A percentile compares a stretch with the other conserved stretches of the same genome.
These are phyloP conservation scores for Semnopithecus entellus DNA, from an alignment of 2,113 vertebrate species.

Conservation along the genomic window DNA sequence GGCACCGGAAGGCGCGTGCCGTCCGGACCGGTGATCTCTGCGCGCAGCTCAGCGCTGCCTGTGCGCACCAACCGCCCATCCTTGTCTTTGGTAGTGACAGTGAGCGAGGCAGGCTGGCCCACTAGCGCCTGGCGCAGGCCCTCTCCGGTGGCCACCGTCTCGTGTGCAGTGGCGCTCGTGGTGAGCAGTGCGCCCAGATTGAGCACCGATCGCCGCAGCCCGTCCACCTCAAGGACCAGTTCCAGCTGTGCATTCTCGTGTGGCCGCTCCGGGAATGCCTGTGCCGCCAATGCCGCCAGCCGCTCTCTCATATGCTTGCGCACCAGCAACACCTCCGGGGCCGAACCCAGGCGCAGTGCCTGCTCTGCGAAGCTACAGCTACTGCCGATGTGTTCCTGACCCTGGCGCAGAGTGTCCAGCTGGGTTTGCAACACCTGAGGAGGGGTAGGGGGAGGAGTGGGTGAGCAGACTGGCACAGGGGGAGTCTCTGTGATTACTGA, in stretches of 20 bases:
- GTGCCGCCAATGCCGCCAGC: constrained; percentile 89
- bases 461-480: neutral
- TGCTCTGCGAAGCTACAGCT: constrained; percentile 96
- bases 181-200: constrained; percentile 95
- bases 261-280: constrained; percentile 91
- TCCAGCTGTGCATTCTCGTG: constrained; percentile 95
- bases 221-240: constrained; percentile 93
- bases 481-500: neutral
- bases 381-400: constrained; percentile 95
- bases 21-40: constrained; percentile 86
- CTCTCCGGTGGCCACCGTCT: constrained; percentile 95
- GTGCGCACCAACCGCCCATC: constrained; percentile 93
- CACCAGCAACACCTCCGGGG: constrained; percentile 94
- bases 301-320: constrained; percentile 97
- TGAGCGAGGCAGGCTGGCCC: constrained; percentile 92
- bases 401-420: constrained; percentile 91
- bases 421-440: constrained; percentile 93
- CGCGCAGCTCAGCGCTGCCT: constrained; percentile 90
- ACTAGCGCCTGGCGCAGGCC: constrained; percentile 94
- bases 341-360: constrained; percentile 93
- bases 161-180: constrained; percentile 92
- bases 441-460: neutral
- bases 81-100: constrained; percentile 97
- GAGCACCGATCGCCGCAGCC: constrained; percentile 93
- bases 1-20: constrained; percentile 85